phyloP scores from a whole-genome alignment of 2,888 invertebrate species.

The Amblyjoppa fuscipennis region DNA sequence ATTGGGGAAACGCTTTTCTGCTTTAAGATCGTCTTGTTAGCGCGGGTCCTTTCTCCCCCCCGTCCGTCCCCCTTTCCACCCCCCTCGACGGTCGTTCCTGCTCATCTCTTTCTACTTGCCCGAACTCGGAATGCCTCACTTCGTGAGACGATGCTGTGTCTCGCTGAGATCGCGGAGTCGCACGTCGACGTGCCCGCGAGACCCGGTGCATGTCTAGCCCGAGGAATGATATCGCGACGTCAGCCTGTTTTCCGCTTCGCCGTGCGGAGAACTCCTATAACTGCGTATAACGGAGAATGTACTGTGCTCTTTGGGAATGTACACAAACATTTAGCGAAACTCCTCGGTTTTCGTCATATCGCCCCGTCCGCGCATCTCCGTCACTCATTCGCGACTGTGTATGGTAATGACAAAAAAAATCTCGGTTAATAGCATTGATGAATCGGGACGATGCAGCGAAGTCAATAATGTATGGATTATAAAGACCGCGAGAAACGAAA shows the following conservation, averaged over 20 bases:
- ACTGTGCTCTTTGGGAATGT: neutral
- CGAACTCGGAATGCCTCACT: slow-evolving; percentile 55
- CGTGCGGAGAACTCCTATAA: slow-evolving; percentile 14
- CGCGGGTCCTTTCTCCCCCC: slow-evolving; percentile 62
- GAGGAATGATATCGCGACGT: slow-evolving; percentile 54
- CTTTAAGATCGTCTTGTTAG: slow-evolving; percentile 82
- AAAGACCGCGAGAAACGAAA: no score
- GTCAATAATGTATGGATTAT: no score
- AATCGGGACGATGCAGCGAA: no score
- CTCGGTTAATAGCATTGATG: no score
- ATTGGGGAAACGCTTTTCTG: slow-evolving; percentile 82
- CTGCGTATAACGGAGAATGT: neutral
- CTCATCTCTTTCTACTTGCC: slow-evolving; percentile 45
- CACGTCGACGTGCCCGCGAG: slow-evolving; percentile 32
- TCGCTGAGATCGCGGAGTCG: slow-evolving; percentile 7
- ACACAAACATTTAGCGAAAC: neutral
- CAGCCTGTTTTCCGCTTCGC: slow-evolving; percentile 15
- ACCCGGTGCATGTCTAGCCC: slow-evolving; percentile 32
- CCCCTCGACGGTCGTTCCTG: slow-evolving; percentile 13
- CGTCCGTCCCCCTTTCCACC: slow-evolving; percentile 9
- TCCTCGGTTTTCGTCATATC: neutral
- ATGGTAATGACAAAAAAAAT: no score
- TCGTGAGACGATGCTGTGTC: slow-evolving; percentile 36
- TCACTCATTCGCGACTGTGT: neutral
- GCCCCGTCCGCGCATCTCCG: neutral